Evolutionary conservation across 2,888 invertebrate species (phyloP).

Genomic region (Phytoseiulus persimilis): DNA sequence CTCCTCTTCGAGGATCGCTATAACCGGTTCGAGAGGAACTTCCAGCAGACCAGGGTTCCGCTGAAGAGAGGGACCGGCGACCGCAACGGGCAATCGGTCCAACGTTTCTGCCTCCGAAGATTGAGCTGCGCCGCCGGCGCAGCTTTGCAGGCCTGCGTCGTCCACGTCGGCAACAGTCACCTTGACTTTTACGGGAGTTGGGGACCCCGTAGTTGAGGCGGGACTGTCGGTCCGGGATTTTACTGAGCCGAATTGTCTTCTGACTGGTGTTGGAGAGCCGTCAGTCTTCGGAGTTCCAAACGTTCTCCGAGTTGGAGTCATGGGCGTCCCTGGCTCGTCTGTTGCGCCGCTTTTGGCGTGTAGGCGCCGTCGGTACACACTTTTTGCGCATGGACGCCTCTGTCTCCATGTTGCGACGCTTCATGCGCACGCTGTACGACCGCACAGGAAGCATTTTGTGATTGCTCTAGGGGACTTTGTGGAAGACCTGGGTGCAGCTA

Average conservation of each 20-base stretch:
- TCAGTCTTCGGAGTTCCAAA: conserved; percentile 40
- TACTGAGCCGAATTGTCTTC: conserved; percentile 10
- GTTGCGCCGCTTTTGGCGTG: conserved; percentile 30
- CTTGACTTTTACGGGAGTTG: background rate
- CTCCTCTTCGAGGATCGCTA: background rate
- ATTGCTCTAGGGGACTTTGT: background rate
- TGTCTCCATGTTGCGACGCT: conserved; percentile 44
- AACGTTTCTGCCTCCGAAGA: background rate
- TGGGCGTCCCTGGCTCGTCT: conserved; percentile 31
- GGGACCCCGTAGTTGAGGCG: background rate
- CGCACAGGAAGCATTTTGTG: conserved; percentile 44
- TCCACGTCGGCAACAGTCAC: background rate
- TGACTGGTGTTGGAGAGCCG: conserved; percentile 40
- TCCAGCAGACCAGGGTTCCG: background rate
- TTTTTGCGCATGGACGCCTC: conserved; percentile 44
- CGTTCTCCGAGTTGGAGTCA: conserved; percentile 25
- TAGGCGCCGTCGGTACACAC: conserved; percentile 42
- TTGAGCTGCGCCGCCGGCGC: background rate
- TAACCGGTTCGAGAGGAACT: background rate
- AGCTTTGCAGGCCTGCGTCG: background rate
- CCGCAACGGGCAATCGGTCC: background rate
- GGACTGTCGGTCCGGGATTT: background rate
- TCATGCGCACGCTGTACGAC: conserved; percentile 45
- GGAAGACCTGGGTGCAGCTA: background rate
- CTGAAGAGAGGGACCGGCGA: background rate